phyloP scores from a whole-genome alignment of 2,797 vertebrate species.

The Takifugu ocellatus region DNA sequence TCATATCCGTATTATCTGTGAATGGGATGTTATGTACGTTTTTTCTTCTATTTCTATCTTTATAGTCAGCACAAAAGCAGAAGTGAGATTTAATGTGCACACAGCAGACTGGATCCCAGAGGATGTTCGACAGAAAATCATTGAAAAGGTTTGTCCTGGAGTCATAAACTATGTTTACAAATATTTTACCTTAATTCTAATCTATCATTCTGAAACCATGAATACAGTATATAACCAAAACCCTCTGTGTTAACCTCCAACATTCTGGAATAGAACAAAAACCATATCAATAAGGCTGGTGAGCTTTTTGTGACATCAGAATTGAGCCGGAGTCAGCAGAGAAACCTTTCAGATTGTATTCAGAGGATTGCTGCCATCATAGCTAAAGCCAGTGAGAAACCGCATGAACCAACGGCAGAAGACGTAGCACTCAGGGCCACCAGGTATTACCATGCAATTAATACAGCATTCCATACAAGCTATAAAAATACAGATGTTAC shows the following conservation, averaged over 20 bases:
- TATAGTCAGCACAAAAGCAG: conserved; percentile 88
- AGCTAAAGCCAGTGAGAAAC: conserved; percentile 72
- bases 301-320: conserved; percentile 89
- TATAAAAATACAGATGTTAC: no score
- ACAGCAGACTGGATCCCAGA: conserved; percentile 92
- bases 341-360: conserved; percentile 85
- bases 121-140: conserved; percentile 78
- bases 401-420: conserved; percentile 74
- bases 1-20: background rate
- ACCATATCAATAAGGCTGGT: conserved; percentile 85
- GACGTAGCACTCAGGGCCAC: conserved; percentile 68
- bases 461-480: no score
- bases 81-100: conserved; percentile 87
- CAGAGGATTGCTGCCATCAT: conserved; percentile 87
- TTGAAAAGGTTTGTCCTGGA: conserved; percentile 71
- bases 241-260: background rate
- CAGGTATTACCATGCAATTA: conserved; percentile 70
- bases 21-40: background rate
- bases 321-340: conserved; percentile 87
- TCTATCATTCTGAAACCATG: background rate
- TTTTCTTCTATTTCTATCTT: background rate
- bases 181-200: background rate
- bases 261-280: conserved; percentile 76
- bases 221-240: background rate
- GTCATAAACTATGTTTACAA: background rate